Conservation (phyloP, 2,888 invertebrate species). For the Eupithecia dodoneata region DNA sequence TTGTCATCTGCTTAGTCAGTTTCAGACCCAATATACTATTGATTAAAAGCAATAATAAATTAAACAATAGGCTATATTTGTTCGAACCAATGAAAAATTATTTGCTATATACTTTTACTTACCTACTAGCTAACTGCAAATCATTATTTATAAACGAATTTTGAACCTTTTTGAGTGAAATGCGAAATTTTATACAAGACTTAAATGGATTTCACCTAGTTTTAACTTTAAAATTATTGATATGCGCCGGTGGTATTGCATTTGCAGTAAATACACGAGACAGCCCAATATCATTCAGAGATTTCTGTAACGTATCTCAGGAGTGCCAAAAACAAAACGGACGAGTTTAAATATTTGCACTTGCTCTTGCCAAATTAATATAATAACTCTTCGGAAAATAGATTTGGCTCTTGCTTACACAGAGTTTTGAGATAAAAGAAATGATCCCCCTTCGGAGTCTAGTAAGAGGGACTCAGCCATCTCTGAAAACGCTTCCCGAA, state of each 20-base stretch:
- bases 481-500: not conserved
- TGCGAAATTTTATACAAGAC: not conserved
- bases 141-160: not conserved
- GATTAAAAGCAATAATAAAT: too few species aligned
- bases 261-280: constrained; percentile 20
- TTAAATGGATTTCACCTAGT: not conserved
- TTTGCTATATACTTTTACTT: not conserved
- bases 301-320: constrained; percentile 6
- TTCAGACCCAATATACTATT: not conserved
- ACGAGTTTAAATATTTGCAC: constrained; percentile 19
- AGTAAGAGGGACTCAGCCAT: not conserved
- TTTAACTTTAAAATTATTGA: not conserved
- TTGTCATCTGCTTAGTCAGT: not conserved
- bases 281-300: constrained; percentile 19
- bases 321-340: constrained; percentile 28
- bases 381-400: constrained; percentile 19
- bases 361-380: constrained; percentile 30
- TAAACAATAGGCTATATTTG: too few species aligned
- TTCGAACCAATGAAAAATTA: too few species aligned
- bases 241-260: not conserved
- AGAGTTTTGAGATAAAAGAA: not conserved
- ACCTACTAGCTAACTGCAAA: not conserved
- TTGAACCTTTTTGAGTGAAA: not conserved
- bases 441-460: not conserved
- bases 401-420: constrained; percentile 15